phyloP scores from a whole-genome alignment of 1,140 invertebrate genomes.

The Papilio helenus region DNA sequence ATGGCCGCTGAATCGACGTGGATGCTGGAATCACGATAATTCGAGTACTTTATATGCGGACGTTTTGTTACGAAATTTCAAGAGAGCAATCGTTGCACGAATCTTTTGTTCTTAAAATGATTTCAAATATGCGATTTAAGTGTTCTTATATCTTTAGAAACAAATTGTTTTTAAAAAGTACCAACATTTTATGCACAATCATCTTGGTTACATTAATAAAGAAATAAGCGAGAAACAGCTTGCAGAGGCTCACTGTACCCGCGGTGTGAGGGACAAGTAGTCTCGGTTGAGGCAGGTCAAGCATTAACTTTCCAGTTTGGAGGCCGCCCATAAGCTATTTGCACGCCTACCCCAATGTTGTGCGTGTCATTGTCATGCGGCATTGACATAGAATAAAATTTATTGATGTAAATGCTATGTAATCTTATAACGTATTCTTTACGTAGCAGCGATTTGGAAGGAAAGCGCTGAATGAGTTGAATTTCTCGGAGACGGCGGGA shows the following conservation, averaged over 20 bases:
- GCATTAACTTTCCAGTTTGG: slow-evolving; percentile 17
- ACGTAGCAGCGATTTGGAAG: background rate
- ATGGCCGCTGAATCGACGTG: slow-evolving; percentile 42
- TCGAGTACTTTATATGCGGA: slow-evolving; percentile 41
- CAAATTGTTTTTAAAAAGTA: no score
- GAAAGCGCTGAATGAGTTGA: slow-evolving; percentile 6
- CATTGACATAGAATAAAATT: background rate
- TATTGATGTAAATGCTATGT: background rate
- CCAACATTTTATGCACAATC: no score
- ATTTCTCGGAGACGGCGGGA: slow-evolving; percentile 29
- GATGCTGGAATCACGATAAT: slow-evolving; percentile 42
- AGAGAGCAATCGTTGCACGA: background rate
- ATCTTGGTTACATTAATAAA: background rate
- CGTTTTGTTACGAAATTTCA: slow-evolving; percentile 33
- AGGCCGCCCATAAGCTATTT: background rate
- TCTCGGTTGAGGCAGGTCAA: slow-evolving; percentile 31
- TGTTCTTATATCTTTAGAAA: background rate
- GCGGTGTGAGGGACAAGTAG: background rate
- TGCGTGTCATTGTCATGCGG: background rate
- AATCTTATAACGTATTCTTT: background rate
- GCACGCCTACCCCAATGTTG: background rate
- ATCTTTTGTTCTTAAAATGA: slow-evolving; percentile 9
- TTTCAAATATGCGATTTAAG: background rate
- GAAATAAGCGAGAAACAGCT: background rate
- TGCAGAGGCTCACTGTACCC: background rate